Evolutionary conservation across 2,113 vertebrate species (phyloP), one percentile per base, ranked within the genome.

Genomic region (Grammomys dolichurus): DNA sequence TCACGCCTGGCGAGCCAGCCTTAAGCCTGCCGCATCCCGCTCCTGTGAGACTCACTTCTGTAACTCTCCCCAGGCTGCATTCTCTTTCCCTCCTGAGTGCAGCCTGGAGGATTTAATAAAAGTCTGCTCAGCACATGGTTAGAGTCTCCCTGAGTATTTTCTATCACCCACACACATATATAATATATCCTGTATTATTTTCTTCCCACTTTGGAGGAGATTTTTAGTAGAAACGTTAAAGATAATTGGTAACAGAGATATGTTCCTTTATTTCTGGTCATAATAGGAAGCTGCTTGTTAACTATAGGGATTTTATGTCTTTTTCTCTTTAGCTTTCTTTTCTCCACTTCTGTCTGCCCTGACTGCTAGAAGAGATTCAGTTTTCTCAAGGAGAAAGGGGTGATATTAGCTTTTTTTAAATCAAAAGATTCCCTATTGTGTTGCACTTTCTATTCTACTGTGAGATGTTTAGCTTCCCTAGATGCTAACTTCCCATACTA

Each of bases 341-440:
- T 93, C 58, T 93, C 22, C 75, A 24, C 7, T 94, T 56, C 89
- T 95, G 60, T 81, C 36, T 89, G 5, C 26, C 60, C 26, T 10
- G 19, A 46, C 63, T 95, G 22, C 91, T 95, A 36, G 58, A 54
- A 24, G 51, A 28, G 11, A 9, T 24, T 56, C 31, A 43, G 9
- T 70, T 89, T 94, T 95, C 40, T 95, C 65, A 92, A 91, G 24
- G 51, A 2, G 17, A 13, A 33, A 36, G 20, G 26, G 56, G 4
- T 90, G 33, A 28, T 88, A 7, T 54, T 92, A 67, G 56, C 60
- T 58, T 95, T 95, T 95, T 91, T 87, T 40, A 40, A 70, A 70
- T 85, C 69, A 58, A 85, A 75, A 78, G 65, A 90, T 43, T 72
- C 22, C 36, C 87, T 58, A 12, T 46, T n/a, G 0, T 77, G 17